These are phyloP conservation scores for Clunio marinus DNA, from an alignment of 2,888 invertebrate genomes.

Conservation along the genomic window DNA sequence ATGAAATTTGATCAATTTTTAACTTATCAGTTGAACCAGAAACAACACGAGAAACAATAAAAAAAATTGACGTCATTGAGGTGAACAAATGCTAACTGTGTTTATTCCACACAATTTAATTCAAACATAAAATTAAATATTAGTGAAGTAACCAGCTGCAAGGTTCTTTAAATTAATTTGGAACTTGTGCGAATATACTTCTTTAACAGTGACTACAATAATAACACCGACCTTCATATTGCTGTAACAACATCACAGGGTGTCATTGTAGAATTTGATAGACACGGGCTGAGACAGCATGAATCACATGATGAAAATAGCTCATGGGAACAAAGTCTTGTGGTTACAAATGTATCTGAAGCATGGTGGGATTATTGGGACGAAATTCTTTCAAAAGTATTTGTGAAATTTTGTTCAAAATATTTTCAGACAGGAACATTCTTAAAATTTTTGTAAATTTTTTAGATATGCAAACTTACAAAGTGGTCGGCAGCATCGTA, in stretches of 20 bases:
- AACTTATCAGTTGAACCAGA: no score
- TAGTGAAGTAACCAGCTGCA: no score
- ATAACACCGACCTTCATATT: constrained; percentile 82
- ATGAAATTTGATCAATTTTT: no score
- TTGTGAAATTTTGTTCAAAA: no score
- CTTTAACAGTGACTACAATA: constrained; percentile 69
- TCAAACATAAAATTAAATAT: no score
- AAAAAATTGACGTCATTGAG: no score
- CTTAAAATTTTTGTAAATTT: no score
- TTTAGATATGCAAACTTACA: constrained; percentile 55
- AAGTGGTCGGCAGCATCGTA: constrained; percentile 68
- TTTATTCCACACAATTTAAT: no score
- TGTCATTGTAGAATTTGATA: constrained; percentile 78
- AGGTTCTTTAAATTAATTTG: no score
- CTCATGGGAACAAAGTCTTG: constrained; percentile 65
- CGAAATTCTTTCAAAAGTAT: constrained; percentile 59
- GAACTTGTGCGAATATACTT: not conserved
- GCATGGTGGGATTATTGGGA: constrained; percentile 69
- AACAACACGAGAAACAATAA: no score
- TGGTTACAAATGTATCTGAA: constrained; percentile 64
- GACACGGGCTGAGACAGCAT: constrained; percentile 64
- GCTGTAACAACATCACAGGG: constrained; percentile 81
- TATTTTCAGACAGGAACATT: no score
- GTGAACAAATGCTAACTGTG: no score
- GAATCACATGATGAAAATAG: constrained; percentile 53